Evolutionary conservation across 1,140 invertebrate species (phyloP), one percentile per base, ranked within the genome.

Genomic region (Solenopsis invicta): DNA sequence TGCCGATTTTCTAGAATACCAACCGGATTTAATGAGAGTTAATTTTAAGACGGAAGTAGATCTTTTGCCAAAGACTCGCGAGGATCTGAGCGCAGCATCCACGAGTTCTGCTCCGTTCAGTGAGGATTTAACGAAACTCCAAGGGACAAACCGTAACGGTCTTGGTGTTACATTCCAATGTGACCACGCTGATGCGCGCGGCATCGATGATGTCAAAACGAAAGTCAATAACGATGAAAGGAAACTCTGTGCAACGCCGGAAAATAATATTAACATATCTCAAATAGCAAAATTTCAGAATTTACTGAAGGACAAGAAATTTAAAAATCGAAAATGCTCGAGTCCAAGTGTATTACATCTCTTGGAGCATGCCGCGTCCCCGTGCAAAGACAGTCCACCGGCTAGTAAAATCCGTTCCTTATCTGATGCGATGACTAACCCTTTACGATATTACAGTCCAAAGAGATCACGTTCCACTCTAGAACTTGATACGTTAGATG

Each of bases 331-430:
- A 4, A 89, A 84, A 12, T 71, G 81, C n/a, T 41, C 37, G 0
- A 72, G 78, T 1, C 48, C 72, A 2, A 85, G 86, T 29, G 29
- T 86, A 0, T 16, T 94, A 6, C 87, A 91, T 77, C 86, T 95
- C 0, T 50, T 95, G 4, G 94, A 95, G 0, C 93, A 95, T 37
- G 93, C 91, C 0, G 82, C 92, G 0, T 95, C 95, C 0, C 95
- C 94, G 0, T 93, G 94, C 66, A 94, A 94, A 10, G 95, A 95
- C 34, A 95, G 94, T 45, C 95, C 95, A 1, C 95, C 95, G 4
- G 90, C 93, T 0, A 48, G 74, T 0, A 93, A 94, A 37, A 4
- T 90, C 0, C 34, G 16, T 77, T 2, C 45, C 1, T 34, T 54
- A 9, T 21, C 87, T 0, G 12, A 76, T 0, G 34, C 29, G 10